Evolutionary conservation across 2,888 invertebrate genomes (phyloP).

Genomic region (Athrips mouffetella): DNA sequence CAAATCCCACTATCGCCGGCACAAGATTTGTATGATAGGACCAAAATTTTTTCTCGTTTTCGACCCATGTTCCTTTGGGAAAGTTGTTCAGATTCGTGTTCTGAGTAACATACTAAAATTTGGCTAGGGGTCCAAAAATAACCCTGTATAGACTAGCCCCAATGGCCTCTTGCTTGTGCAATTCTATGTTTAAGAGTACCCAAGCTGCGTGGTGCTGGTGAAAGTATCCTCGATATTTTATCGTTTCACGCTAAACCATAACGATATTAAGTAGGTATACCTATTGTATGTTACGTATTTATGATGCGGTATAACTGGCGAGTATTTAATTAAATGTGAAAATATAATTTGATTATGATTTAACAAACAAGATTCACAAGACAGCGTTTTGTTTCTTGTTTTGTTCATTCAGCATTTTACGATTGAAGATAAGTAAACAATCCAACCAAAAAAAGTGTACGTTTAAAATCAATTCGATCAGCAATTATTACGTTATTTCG

Average conservation of each 20-base stretch:
- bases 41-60: too few species aligned
- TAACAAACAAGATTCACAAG: not conserved
- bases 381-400: too few species aligned
- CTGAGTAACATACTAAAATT: too few species aligned
- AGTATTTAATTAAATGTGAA: not conserved
- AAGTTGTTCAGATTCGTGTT: too few species aligned
- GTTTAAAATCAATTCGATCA: constrained; percentile 24
- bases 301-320: too few species aligned
- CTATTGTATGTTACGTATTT: too few species aligned
- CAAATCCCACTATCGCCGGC: too few species aligned
- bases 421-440: constrained; percentile 17
- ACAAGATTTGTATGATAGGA: too few species aligned
- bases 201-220: not conserved
- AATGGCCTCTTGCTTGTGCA: not conserved
- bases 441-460: constrained; percentile 10
- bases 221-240: constrained; percentile 7
- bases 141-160: not conserved
- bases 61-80: too few species aligned
- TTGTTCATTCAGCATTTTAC: not conserved
- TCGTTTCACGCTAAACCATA: constrained; percentile 19
- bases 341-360: not conserved
- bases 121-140: not conserved
- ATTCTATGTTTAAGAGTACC: not conserved
- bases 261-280: too few species aligned
- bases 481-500: constrained; percentile 22